Evolutionary conservation across 2,797 vertebrate genomes (phyloP), one percentile per base, ranked within the genome.

Genomic region (Eospalax fontanierii): DNA sequence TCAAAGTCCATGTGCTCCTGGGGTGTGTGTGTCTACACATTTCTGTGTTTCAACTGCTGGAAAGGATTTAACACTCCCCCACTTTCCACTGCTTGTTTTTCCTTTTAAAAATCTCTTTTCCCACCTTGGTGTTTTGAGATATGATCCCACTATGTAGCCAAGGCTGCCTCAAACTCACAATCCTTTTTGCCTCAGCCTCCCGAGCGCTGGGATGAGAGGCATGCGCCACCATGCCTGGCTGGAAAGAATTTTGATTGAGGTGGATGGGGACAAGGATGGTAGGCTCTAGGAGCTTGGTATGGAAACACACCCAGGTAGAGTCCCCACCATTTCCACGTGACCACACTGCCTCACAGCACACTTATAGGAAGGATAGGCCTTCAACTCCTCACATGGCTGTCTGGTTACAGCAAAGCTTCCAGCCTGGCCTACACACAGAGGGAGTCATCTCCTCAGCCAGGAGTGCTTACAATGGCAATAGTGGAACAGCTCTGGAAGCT

Each of bases 321-420:
- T 43, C 40, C 70, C 16, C 0, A 0, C 11, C 4, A 50, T 38
- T 76, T 81, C 86, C 87, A 85, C 86, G 71, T 78, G 18, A 88
- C 86, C 97, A 96, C 40, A 0, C 90, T 96, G 88, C 96, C 97
- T 95, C 82, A 30, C 14, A 65, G 86, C 38, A 96, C 5, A 88
- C 73, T 95, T 4, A 78, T 8, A 46, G 78, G 87, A 75, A 94
- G 74, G 50, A 91, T 15, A 93, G 91, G 91, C 30, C 24, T 65
- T 28, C n/a, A 46, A 18, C 57, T 94, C 91, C n/a, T 85, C 95
- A 96, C 95, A 85, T 90, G 97, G 97, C 96, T 95, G 93, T 59
- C 76, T 54, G 63, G 50, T n/a, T n/a, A 33, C 40, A 18, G 6
- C 43, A 61, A 73, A 59, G 66, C n/a, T 57, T 61, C 80, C 22